Conservation (phyloP, 2,888 invertebrate species). For the Sialis lutaria region DNA sequence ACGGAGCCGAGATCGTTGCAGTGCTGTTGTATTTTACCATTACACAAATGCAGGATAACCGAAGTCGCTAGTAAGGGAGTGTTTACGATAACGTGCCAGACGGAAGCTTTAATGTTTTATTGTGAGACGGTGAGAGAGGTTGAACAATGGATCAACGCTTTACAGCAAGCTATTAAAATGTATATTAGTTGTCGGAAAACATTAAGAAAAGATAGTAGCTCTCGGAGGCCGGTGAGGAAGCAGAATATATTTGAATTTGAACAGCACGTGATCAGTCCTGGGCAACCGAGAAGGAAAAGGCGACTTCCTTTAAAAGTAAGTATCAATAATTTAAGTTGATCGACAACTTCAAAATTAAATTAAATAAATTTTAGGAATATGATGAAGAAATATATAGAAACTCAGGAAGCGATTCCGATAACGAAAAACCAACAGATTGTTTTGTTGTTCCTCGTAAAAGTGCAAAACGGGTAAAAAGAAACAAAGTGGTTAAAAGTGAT, state of each 20-base stretch:
- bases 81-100: constrained; percentile 40
- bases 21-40: constrained; percentile 47
- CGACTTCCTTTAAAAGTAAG: background rate
- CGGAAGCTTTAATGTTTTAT: constrained; percentile 36
- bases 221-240: constrained; percentile 37
- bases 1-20: constrained; percentile 38
- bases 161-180: constrained; percentile 35
- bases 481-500: background rate
- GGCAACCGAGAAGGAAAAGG: constrained; percentile 28
- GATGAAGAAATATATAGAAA: background rate
- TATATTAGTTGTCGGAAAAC: constrained; percentile 39
- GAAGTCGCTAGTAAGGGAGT: constrained; percentile 38
- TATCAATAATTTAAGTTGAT: background rate
- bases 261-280: constrained; percentile 31
- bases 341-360: background rate
- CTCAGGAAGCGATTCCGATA: background rate
- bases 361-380: background rate
- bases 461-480: background rate
- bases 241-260: constrained; percentile 35
- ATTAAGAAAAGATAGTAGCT: constrained; percentile 43
- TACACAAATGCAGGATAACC: constrained; percentile 48
- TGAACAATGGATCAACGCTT: constrained; percentile 35
- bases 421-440: background rate
- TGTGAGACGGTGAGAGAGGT: constrained; percentile 32
- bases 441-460: background rate